phyloP scores from a whole-genome alignment of 2,888 invertebrate species.

The Rhabditophanes sp. region DNA sequence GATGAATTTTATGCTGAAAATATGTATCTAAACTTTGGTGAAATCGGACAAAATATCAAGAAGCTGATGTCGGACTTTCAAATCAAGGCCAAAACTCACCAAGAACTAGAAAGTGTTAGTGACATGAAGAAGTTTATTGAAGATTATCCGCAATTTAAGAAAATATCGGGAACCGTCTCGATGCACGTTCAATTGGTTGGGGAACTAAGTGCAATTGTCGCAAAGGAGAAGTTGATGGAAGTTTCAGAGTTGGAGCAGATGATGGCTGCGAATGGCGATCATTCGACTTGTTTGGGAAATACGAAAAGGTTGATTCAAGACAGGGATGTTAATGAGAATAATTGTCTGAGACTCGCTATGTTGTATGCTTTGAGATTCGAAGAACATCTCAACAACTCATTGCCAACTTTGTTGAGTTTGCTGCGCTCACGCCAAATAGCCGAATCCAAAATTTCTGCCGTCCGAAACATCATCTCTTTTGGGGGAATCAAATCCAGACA shows the following conservation, averaged over 20 bases:
- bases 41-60: conserved; percentile 91
- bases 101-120: conserved; percentile 88
- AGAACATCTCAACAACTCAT: conserved; percentile 64
- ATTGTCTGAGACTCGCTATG: conserved; percentile 67
- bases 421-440: conserved; percentile 59
- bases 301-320: conserved; percentile 63
- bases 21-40: conserved; percentile 86
- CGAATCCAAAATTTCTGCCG: conserved; percentile 38
- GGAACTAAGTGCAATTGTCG: conserved; percentile 72
- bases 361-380: conserved; percentile 85
- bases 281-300: conserved; percentile 52
- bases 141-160: conserved; percentile 87
- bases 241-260: conserved; percentile 85
- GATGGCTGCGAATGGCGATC: conserved; percentile 57
- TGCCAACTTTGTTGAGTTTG: conserved; percentile 59
- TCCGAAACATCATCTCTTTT: conserved; percentile 23
- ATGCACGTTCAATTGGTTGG: conserved; percentile 94
- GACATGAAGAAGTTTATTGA: conserved; percentile 88
- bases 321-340: conserved; percentile 9
- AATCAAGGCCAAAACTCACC: conserved; percentile 73
- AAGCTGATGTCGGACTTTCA: conserved; percentile 93
- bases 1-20: conserved; percentile 93
- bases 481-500: conserved; percentile 67
- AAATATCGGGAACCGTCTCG: conserved; percentile 61
- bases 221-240: conserved; percentile 62